A percentile compares a stretch with the other conserved stretches of the same genome.
These are phyloP conservation scores for Papilio demoleus DNA, from an alignment of 2,888 invertebrate genomes.

Conservation along the genomic window DNA sequence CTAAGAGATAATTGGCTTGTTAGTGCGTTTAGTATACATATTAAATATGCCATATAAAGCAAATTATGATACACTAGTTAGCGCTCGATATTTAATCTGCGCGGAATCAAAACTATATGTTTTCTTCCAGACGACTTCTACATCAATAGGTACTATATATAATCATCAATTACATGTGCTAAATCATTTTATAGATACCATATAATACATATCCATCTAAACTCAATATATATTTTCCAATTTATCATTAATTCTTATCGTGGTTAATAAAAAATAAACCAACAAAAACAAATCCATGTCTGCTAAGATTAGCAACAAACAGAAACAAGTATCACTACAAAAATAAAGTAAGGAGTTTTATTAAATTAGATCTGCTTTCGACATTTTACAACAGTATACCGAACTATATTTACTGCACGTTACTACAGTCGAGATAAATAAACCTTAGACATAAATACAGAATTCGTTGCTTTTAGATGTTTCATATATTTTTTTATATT, in stretches of 20 bases:
- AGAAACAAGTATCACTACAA: constrained; percentile 17
- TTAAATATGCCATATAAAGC: too few relatives aligned
- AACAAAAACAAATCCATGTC: background rate
- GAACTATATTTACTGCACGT: constrained; percentile 17
- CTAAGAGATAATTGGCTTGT: too few relatives aligned
- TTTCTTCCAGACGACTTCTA: too few relatives aligned
- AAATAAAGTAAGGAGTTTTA: constrained; percentile 29
- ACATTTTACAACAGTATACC: constrained; percentile 29
- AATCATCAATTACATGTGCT: too few relatives aligned
- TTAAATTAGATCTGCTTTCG: constrained; percentile 26
- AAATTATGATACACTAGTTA: too few relatives aligned
- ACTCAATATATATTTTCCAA: background rate
- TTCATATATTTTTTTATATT: constrained; percentile 7
- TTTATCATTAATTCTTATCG: background rate
- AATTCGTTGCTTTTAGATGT: background rate
- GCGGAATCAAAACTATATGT: too few relatives aligned
- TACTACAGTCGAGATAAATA: constrained; percentile 10
- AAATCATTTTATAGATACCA: too few relatives aligned
- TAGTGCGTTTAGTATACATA: too few relatives aligned
- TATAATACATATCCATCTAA: too few relatives aligned
- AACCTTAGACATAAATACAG: constrained; percentile 14
- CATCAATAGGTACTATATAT: too few relatives aligned
- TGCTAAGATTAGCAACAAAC: constrained; percentile 9
- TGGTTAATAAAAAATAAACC: background rate
- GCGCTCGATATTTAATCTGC: too few relatives aligned